phyloP scores from a whole-genome alignment of 2,888 invertebrate genomes.

The Watsonalla binaria region DNA sequence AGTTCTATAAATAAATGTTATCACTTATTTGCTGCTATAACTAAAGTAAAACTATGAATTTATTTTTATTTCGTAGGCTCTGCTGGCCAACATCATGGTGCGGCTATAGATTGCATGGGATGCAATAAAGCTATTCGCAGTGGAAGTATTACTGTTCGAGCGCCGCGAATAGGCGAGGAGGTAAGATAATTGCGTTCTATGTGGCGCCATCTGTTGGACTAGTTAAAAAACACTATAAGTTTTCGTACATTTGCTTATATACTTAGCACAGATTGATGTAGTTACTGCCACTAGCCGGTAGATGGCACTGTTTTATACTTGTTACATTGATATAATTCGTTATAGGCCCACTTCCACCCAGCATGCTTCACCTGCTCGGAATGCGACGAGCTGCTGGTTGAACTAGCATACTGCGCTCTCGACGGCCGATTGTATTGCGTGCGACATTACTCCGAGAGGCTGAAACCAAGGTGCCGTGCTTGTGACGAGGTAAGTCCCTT shows the following conservation, averaged over 20 bases:
- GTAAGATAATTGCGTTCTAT: constrained; percentile 34
- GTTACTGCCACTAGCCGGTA: constrained; percentile 11
- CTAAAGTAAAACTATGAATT: not conserved
- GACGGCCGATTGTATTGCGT: constrained; percentile 94
- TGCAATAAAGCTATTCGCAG: constrained; percentile 89
- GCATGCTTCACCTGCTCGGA: constrained; percentile 93
- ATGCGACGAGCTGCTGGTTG: constrained; percentile 95
- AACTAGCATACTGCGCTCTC: constrained; percentile 96
- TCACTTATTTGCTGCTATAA: not conserved
- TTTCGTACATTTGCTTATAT: constrained; percentile 6
- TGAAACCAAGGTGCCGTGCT: constrained; percentile 96
- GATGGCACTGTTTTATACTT: constrained; percentile 20
- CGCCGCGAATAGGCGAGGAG: constrained; percentile 87
- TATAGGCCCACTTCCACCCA: constrained; percentile 89
- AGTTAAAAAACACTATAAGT: not conserved
- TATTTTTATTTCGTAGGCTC: constrained; percentile 61
- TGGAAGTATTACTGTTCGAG: constrained; percentile 91
- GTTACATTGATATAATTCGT: not conserved
- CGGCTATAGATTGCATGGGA: constrained; percentile 84
- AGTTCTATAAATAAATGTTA: not conserved
- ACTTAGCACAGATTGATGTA: constrained; percentile 32
- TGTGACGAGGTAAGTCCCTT: constrained; percentile 96
- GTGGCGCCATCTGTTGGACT: constrained; percentile 24
- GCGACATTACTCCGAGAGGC: constrained; percentile 96
- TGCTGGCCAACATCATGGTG: constrained; percentile 80